Base-by-base conservation (phyloP, 2,888 invertebrate genomes). In the Zaprionus obscuricornis region DNA sequence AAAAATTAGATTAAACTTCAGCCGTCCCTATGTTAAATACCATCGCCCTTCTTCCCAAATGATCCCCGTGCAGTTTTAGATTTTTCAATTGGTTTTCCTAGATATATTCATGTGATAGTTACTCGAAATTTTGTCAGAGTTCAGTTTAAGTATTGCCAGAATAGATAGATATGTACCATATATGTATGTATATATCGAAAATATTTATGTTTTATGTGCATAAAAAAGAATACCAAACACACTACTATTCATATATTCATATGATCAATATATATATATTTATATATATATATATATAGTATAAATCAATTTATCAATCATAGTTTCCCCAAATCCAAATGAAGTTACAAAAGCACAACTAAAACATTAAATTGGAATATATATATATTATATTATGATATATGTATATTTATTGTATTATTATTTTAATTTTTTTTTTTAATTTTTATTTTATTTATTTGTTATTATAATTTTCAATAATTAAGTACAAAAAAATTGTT, bases 71-170 rank as follows among this genome's bases (percentile, higher is more conserved):
- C 11, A 7, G 10, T 20, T 22, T 47, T 26, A 17, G 22, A 27
- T 47, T 27, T 39, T 40, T 50, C 50, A 47, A 55, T 66, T 71
- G 39, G 40, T 71, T 71, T 42, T 62, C 51, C 56, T 39, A 59
- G 45, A 39, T 55, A 31, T 64, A 71, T 70, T 74, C 56, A 70
- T 71, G 71, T 71, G 71, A 74, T 71, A 71, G 71, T 50, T 60
- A 56, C 45, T 37, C 36, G 29, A 65, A 63, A 46, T 37, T 52
- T 5, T 29, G 46, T 20, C 11, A 22, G 29, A 54, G 29, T 66
- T 65, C 34, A 13, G 42, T 69, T 64, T 46, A 45, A 65, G 33
- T 42, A 65, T 42, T 62, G 27, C 11, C 40, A n/a, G 18, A 17
- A 29, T 29, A 27, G 20, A 27, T 20, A 46, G 10, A 29, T 33